Conservation (phyloP, 2,113 vertebrate genomes). For the Myiagra hebetior region DNA sequence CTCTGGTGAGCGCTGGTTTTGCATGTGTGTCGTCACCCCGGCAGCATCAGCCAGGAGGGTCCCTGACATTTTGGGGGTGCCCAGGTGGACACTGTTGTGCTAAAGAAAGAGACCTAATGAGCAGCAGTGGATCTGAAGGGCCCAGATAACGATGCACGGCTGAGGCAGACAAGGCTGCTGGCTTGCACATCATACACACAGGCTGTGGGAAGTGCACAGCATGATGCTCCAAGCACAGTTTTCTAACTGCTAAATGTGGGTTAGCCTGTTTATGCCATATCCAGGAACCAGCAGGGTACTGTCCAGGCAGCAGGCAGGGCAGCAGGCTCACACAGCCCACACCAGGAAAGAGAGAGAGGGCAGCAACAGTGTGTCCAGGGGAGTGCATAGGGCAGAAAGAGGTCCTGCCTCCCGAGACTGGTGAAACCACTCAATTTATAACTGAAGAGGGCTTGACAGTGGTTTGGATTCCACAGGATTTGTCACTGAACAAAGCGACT, state of each 20-base stretch:
- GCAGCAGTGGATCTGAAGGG: not conserved
- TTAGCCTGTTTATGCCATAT: not conserved
- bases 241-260: not conserved
- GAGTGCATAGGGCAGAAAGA: not conserved
- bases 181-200: not conserved
- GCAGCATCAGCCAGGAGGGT: not conserved
- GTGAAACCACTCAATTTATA: not conserved
- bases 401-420: not conserved
- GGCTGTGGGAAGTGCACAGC: not conserved
- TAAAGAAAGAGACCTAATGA: not conserved
- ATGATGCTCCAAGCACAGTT: not conserved
- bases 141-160: not conserved
- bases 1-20: not conserved
- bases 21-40: rapidly evolving
- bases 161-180: not conserved
- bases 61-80: not conserved
- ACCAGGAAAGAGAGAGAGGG: not conserved
- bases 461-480: not conserved
- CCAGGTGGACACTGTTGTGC: not conserved
- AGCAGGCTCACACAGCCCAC: not conserved
- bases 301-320: not conserved
- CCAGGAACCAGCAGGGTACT: not conserved
- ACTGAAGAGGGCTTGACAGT: not conserved
- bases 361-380: not conserved
- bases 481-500: not conserved